Base-by-base conservation (phyloP, 2,113 vertebrate genomes). In the Barbus barbus region DNA sequence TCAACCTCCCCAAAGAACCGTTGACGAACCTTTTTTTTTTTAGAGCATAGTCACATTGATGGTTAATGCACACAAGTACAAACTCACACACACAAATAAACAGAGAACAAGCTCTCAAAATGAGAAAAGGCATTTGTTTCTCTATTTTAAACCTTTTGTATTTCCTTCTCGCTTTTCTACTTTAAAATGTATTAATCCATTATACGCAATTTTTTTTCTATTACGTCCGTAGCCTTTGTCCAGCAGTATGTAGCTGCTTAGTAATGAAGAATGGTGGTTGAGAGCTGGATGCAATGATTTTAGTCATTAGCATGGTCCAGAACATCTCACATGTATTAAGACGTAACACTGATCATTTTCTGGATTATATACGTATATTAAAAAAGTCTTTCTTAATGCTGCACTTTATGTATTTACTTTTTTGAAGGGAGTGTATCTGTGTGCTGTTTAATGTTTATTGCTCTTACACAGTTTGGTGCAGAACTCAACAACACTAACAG, bases 211-310 rank as follows among this genome's bases (percentile, higher is more conserved):
- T 72, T n/a, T 72, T 41, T 72, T 9, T 53, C 26, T 31, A 2
- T 31, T 53, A 33, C 2, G 46, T 53, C 9, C 22, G 28, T 9
- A 58, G 51, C 33, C 75, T 78, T 58, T 78, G 31, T 58, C 31
- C 18, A 58, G 12, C 31, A 58, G 31, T 51, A 33, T 41, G 24
- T 72, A 56, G 51, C 51, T 58, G 8, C n/a, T 86, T 82, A 84
- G 88, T 89, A 86, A 56, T 20, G 24, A 78, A 87, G 78, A 87
- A 87, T 44, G 83, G 82, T 38, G 36, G 86, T 82, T 82, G 85
- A 92, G 86, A 88, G 81, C 67, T 86, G 28, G 41, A 51, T 65
- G 84, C 84, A 85, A 51, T 80, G 86, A 89, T 92, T 89, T 89
- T 81, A 91, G 86, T 89, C 87, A 92, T 89, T 89, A 90, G 84